A percentile compares a stretch with the other conserved stretches of the same genome.
Evolutionary conservation across 2,888 invertebrate genomes (phyloP).

Genomic region (Ophion slaviceki): DNA sequence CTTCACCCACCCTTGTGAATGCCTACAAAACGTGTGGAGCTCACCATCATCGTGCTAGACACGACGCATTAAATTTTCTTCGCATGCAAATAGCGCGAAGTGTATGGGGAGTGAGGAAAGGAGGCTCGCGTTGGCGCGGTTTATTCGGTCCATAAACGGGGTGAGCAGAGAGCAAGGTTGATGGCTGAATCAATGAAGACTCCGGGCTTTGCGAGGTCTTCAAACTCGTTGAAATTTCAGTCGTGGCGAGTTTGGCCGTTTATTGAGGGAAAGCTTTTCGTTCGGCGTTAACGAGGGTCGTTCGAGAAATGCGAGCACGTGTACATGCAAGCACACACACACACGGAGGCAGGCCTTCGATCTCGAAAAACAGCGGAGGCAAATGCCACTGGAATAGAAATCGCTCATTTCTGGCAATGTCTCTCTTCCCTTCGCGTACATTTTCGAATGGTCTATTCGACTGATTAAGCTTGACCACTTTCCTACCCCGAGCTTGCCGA

Average conservation of each 20-base stretch:
- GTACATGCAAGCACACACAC: neutral
- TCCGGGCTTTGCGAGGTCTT: neutral
- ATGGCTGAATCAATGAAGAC: conserved; percentile 23
- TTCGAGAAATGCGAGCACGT: neutral
- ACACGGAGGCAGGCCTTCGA: neutral
- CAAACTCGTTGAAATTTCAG: conserved; percentile 14
- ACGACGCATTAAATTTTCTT: conserved; percentile 62
- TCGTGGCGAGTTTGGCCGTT: neutral
- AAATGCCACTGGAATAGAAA: conserved; percentile 1
- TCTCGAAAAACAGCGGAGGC: neutral
- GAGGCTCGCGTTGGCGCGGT: conserved; percentile 15
- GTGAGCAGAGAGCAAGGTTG: neutral
- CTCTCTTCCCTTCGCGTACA: neutral
- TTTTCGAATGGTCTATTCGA: neutral
- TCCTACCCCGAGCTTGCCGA: neutral
- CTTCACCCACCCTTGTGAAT: neutral
- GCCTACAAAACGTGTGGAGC: neutral
- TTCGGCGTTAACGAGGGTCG: neutral
- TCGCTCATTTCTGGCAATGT: neutral
- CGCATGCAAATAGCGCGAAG: conserved; percentile 46
- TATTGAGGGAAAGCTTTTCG: conserved; percentile 14
- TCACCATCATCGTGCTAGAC: conserved; percentile 26
- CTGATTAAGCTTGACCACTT: neutral
- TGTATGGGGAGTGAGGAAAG: neutral
- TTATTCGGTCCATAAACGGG: conserved; percentile 12